Evolutionary conservation across 2,113 vertebrate species (phyloP).

Genomic region (Myocastor coypus): DNA sequence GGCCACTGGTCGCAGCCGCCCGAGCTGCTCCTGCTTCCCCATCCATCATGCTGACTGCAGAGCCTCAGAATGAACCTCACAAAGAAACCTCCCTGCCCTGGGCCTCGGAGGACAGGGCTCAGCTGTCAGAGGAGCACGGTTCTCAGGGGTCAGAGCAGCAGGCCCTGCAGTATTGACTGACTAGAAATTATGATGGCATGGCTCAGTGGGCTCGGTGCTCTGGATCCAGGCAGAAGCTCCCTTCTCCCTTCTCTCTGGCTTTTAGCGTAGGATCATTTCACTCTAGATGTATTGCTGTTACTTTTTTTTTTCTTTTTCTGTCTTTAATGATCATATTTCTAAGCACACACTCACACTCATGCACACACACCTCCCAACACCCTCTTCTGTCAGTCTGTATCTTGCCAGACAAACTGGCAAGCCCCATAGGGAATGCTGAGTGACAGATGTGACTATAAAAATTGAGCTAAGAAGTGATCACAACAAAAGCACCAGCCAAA

Average conservation of each 20-base stretch:
- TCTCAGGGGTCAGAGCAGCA: not conserved
- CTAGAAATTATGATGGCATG: not conserved
- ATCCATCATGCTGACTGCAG: constrained; percentile 34
- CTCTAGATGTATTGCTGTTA: not conserved
- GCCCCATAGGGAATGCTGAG: no score
- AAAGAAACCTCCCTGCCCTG: not conserved
- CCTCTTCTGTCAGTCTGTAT: not conserved
- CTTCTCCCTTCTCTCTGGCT: not conserved
- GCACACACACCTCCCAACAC: not conserved
- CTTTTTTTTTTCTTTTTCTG: not conserved
- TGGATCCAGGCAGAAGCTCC: not conserved
- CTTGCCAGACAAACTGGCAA: not conserved
- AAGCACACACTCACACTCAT: not conserved
- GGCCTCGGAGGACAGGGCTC: constrained; percentile 24
- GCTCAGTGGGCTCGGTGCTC: not conserved
- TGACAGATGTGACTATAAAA: accelerated
- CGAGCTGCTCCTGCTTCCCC: not conserved
- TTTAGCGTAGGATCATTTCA: accelerated
- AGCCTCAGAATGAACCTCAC: not conserved
- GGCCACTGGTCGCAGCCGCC: not conserved
- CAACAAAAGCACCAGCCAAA: not conserved
- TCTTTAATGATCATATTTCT: not conserved
- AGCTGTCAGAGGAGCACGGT: constrained; percentile 26
- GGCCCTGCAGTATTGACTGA: not conserved
- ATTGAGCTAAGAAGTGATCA: not conserved